These are phyloP conservation scores for Camponotus pennsylvanicus DNA, from an alignment of 1,140 invertebrate species.

Conservation along the genomic window DNA sequence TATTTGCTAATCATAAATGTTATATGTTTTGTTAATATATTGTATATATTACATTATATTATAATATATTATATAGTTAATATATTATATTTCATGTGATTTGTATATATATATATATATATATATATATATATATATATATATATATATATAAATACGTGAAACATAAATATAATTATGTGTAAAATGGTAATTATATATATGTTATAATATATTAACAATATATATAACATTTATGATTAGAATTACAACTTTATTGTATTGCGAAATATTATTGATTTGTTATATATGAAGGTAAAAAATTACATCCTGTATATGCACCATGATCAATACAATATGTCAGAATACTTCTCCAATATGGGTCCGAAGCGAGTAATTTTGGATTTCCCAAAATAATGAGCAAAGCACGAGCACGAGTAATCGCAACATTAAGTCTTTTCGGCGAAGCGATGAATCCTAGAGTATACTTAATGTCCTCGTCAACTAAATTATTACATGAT, in stretches of 20 bases:
- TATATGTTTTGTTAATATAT: background rate
- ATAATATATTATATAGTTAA: no score
- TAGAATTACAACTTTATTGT: conserved; percentile 6
- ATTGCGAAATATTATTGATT: conserved; percentile 10
- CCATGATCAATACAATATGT: conserved; percentile 82
- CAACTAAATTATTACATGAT: conserved; percentile 85
- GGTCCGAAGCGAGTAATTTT: conserved; percentile 89
- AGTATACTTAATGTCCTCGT: conserved; percentile 87
- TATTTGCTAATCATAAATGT: background rate
- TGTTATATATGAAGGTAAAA: conserved; percentile 53
- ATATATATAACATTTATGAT: background rate
- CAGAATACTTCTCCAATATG: conserved; percentile 91
- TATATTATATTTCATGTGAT: no score
- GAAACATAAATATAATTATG: no score
- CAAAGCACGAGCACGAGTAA: conserved; percentile 93
- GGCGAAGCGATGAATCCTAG: conserved; percentile 93
- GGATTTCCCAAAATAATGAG: conserved; percentile 95
- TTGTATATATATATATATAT: no score
- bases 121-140: no score
- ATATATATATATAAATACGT: no score
- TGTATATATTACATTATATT: background rate
- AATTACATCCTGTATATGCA: conserved; percentile 79
- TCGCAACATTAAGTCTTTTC: conserved; percentile 94
- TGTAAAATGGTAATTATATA: background rate
- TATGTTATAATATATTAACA: background rate